These are phyloP conservation scores for Percopsis transmontana DNA, from an alignment of 2,113 vertebrate genomes.

Conservation along the genomic window DNA sequence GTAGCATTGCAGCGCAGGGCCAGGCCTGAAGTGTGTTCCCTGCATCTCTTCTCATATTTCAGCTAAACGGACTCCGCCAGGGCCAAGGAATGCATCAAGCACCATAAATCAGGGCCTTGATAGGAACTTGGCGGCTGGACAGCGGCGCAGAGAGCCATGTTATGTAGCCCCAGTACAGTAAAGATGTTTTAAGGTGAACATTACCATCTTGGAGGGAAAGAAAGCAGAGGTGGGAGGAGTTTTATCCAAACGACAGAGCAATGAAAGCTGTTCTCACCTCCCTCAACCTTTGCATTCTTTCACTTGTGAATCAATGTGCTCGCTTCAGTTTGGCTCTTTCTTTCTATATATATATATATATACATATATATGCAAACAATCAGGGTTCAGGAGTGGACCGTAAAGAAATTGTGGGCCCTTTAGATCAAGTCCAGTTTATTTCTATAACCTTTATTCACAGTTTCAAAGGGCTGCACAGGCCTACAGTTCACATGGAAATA, in stretches of 20 bases:
- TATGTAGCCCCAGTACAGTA: conserved; percentile 79
- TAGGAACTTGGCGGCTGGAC: conserved; percentile 91
- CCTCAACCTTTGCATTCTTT: conserved; percentile 53
- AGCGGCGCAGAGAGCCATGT: conserved; percentile 77
- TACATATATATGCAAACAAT: too few species aligned
- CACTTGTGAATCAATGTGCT: conserved; percentile 63
- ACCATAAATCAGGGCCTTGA: conserved; percentile 94
- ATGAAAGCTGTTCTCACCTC: conserved; percentile 62
- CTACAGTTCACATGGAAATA: too few species aligned
- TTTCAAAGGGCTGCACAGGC: too few species aligned
- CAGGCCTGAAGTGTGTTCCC: conserved; percentile 78
- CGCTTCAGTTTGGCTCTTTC: too few species aligned
- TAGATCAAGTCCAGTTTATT: too few species aligned
- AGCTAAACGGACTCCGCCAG: conserved; percentile 88
- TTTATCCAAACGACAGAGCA: conserved; percentile 66
- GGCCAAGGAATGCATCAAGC: conserved; percentile 91
- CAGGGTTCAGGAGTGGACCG: too few species aligned
- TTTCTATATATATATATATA: too few species aligned
- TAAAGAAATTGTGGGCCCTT: too few species aligned
- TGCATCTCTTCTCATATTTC: conserved; percentile 90
- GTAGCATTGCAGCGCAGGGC: conserved; percentile 53
- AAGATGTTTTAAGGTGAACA: conserved; percentile 92
- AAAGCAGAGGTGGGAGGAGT: conserved; percentile 49
- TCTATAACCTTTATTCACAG: too few species aligned
- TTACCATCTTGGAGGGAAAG: conserved; percentile 72